Base-by-base conservation (phyloP, 2,888 invertebrate species). In the Cheilosia vernalis region DNA sequence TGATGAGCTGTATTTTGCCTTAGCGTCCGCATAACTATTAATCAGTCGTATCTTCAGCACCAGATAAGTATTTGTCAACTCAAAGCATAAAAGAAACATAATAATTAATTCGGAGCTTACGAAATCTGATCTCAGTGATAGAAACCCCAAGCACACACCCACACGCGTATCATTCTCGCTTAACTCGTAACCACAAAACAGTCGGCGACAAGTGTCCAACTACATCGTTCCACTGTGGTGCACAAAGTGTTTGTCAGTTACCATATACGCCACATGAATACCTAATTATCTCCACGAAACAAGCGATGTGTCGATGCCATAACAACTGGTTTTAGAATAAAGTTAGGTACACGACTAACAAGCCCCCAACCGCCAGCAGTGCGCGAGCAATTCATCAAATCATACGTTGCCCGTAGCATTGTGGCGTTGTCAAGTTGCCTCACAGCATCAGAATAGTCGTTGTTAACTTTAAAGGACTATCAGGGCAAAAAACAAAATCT, bases 271-370 rank as follows among this genome's bases (percentile, higher is more conserved):
- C 63, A 56, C 44, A 58, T 49, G 70, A 70, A 77, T 70, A 60
- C 64, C 81, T 82, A 77, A 82, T 77, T 77, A 60, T 56, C 56
- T 58, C 70, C 47, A 33, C 63, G 55, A 51, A 58, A 66, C 51
- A 49, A 58, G 51, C 60, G 51, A 60, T 77, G 51, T 70, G 63
- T 49, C 49, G 63, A 58, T 70, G 19, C 51, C 58, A 64, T 70
- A 64, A 58, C 63, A 70, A 76, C 63, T 63, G 47, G 60, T 58
- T 42, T 82, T 53, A 44, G 44, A 47, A 55, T 66, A 67, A 61
- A 55, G 47, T 66, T 60, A 66, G 13, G 19, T 27, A 66, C 15
- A 21, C 37, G 21, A 42, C 55, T 67, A 60, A 61, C 69, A 63
- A 63, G 63, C 63, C 55, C 24, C 63, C 40, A 61, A 63, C 51